phyloP scores from a whole-genome alignment of 2,113 vertebrate species.

The Meles meles region DNA sequence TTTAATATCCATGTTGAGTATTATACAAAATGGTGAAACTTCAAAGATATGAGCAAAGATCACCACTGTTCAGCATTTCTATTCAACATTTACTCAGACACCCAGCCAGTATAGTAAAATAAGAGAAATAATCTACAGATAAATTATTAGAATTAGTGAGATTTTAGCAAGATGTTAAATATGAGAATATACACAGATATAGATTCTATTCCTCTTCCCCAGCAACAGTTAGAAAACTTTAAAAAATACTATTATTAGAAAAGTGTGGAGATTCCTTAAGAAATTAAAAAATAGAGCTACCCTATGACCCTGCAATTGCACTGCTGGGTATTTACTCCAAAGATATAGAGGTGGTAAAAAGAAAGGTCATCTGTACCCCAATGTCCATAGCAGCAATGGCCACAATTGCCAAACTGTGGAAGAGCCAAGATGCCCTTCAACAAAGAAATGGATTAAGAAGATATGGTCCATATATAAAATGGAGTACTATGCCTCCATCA shows the following conservation, averaged over 20 bases:
- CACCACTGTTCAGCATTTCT: neutral
- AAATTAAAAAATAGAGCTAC: too few relatives aligned
- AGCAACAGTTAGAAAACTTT: neutral
- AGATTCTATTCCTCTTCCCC: neutral
- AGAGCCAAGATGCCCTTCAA: too few relatives aligned
- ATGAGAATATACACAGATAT: neutral
- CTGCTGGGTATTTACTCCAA: too few relatives aligned
- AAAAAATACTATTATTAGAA: neutral
- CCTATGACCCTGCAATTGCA: too few relatives aligned
- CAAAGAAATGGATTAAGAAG: too few relatives aligned
- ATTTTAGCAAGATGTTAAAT: neutral
- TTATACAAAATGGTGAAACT: neutral
- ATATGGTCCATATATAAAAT: too few relatives aligned
- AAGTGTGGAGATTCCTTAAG: too few relatives aligned
- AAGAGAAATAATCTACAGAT: neutral
- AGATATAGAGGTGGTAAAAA: too few relatives aligned
- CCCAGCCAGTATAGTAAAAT: neutral
- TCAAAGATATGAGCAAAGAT: neutral
- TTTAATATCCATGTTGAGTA: neutral
- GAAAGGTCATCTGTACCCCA: too few relatives aligned
- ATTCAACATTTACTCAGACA: neutral
- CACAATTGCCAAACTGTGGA: too few relatives aligned
- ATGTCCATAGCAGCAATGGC: too few relatives aligned
- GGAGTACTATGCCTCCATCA: too few relatives aligned
- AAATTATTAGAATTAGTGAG: neutral